These are phyloP conservation scores for Asarcornis scutulata DNA, from an alignment of 2,113 vertebrate species.

Conservation along the genomic window DNA sequence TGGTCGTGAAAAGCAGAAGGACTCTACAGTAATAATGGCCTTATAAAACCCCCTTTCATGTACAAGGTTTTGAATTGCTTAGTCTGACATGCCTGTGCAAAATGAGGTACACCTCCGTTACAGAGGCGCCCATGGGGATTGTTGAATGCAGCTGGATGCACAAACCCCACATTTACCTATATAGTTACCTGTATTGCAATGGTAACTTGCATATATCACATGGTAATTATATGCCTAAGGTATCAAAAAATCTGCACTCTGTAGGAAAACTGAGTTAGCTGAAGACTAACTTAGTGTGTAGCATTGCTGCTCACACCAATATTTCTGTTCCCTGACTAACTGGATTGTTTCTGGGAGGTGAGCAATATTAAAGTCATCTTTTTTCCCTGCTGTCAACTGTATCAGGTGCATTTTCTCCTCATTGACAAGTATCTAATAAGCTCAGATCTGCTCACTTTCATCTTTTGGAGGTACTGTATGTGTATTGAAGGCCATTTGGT, in stretches of 20 bases:
- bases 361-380: slow-evolving; percentile 57
- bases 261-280: neutral
- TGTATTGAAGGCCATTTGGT: slow-evolving; percentile 23
- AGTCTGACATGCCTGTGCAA: neutral
- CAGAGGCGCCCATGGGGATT: neutral
- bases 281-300: neutral
- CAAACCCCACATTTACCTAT: neutral
- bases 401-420: neutral
- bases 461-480: neutral
- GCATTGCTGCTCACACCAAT: neutral
- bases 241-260: neutral
- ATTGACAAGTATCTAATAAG: slow-evolving; percentile 41
- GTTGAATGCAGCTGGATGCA: neutral
- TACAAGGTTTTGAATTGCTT: neutral
- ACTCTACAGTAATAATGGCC: neutral
- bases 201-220: rapidly evolving
- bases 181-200: neutral
- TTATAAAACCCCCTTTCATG: neutral
- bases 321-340: neutral
- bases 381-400: slow-evolving; percentile 20
- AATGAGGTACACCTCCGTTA: neutral
- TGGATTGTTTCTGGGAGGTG: neutral
- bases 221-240: neutral
- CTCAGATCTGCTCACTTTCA: slow-evolving; percentile 17
- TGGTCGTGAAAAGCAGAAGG: neutral